phyloP scores from a whole-genome alignment of 2,113 vertebrate genomes.

The Amia ocellicauda region DNA sequence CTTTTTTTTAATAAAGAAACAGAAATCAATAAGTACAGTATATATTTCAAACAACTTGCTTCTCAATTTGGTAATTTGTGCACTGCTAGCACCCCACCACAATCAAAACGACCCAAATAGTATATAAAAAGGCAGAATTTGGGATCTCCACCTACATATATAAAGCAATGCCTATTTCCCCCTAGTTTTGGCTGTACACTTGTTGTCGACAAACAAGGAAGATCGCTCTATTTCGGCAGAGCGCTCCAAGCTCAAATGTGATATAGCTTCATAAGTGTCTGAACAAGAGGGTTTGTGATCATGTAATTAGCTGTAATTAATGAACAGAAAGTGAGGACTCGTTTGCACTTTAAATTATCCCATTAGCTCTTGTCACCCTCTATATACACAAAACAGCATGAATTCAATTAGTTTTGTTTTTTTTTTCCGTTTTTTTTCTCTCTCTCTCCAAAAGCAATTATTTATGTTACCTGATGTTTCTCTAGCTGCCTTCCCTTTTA shows the following conservation, averaged over 20 bases:
- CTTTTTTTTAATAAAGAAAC: no score
- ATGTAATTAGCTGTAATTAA: constrained; percentile 99
- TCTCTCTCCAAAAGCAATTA: constrained; percentile 84
- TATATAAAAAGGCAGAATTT: no score
- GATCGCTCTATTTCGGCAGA: constrained; percentile 39
- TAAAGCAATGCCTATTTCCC: constrained; percentile 18
- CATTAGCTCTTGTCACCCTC: constrained; percentile 99
- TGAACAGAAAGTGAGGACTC: constrained; percentile 97
- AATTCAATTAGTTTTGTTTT: constrained; percentile 96
- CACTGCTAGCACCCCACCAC: no score
- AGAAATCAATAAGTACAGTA: no score
- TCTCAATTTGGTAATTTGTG: no score
- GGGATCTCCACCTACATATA: no score
- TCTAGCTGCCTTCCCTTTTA: not conserved
- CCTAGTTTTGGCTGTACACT: constrained; percentile 14
- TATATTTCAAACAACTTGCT: no score
- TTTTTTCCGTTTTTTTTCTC: constrained; percentile 52
- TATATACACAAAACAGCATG: constrained; percentile 96
- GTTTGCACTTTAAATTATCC: constrained; percentile 99
- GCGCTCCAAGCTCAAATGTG: constrained; percentile 60
- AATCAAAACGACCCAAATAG: no score
- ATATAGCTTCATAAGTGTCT: constrained; percentile 83
- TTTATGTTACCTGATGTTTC: constrained; percentile 32
- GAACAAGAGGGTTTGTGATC: constrained; percentile 88
- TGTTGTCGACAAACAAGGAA: constrained; percentile 34